These are phyloP conservation scores for Suricata suricatta DNA, from an alignment of 2,113 vertebrate genomes.

Conservation along the genomic window DNA sequence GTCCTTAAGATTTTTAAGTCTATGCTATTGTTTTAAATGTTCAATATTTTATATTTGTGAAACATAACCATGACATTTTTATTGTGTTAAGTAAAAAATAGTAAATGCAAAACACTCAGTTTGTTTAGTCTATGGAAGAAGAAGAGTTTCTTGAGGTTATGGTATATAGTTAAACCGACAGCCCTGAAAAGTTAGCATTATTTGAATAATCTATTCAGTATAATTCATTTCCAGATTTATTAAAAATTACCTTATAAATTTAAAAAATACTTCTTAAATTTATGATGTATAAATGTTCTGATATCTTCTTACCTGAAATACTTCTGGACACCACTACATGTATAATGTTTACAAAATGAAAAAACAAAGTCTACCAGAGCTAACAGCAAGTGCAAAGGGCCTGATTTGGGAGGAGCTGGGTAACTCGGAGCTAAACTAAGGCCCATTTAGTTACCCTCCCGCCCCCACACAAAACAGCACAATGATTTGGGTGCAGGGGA, in stretches of 20 bases:
- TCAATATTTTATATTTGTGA: conserved; percentile 23
- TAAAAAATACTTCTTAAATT: neutral
- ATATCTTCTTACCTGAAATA: neutral
- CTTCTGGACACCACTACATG: neutral
- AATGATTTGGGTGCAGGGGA: neutral
- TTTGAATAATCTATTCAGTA: neutral
- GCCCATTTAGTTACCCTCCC: neutral
- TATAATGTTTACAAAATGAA: neutral
- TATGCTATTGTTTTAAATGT: conserved; percentile 16
- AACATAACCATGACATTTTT: neutral
- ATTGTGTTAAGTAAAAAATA: conserved; percentile 7
- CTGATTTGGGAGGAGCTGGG: neutral
- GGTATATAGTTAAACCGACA: neutral
- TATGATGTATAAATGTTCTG: neutral
- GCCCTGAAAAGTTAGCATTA: neutral
- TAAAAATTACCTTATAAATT: neutral
- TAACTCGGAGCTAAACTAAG: neutral
- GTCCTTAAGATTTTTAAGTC: neutral
- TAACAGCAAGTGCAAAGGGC: neutral
- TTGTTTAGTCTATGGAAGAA: neutral
- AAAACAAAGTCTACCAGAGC: neutral
- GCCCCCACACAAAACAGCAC: neutral
- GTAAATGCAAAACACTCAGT: neutral
- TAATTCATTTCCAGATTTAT: neutral
- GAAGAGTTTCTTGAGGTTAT: neutral